Conservation (phyloP, 1,140 invertebrate genomes). For the Charaxes varanes region DNA sequence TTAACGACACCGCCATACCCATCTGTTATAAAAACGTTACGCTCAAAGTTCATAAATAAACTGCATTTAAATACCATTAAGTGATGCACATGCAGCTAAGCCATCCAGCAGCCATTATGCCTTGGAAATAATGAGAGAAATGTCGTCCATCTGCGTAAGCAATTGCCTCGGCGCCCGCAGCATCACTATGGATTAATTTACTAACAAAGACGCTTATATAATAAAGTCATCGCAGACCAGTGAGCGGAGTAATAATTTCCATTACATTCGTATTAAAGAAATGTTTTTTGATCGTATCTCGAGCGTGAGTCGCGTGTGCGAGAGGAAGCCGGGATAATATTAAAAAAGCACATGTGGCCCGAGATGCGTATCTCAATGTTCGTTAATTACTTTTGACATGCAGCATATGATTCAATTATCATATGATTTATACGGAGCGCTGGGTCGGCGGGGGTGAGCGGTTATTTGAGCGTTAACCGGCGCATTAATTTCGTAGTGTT, state of each 20-base stretch:
- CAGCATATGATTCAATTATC: slow-evolving; percentile 74
- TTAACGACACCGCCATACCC: slow-evolving; percentile 25
- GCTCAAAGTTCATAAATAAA: slow-evolving; percentile 17
- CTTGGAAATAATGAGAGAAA: slow-evolving; percentile 29
- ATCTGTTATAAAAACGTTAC: slow-evolving; percentile 13
- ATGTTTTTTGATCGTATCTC: slow-evolving; percentile 62
- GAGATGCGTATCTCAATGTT: slow-evolving; percentile 68
- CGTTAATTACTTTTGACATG: slow-evolving; percentile 71
- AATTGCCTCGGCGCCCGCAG: slow-evolving; percentile 41
- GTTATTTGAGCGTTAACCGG: slow-evolving; percentile 66
- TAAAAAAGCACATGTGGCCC: slow-evolving; percentile 69
- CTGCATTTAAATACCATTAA: slow-evolving; percentile 14
- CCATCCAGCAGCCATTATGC: slow-evolving; percentile 5
- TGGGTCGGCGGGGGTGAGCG: slow-evolving; percentile 42
- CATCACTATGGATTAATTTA: slow-evolving; percentile 55
- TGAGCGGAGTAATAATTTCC: slow-evolving; percentile 50
- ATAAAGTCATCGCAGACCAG: slow-evolving; percentile 49
- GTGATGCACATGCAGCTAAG: slow-evolving; percentile 8
- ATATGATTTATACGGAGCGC: slow-evolving; percentile 66
- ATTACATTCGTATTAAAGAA: slow-evolving; percentile 58
- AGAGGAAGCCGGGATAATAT: slow-evolving; percentile 62
- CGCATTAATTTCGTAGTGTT: slow-evolving; percentile 56
- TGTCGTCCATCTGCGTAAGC: slow-evolving; percentile 29
- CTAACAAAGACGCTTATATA: slow-evolving; percentile 59
- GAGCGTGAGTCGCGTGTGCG: slow-evolving; percentile 56